Evolutionary conservation across 2,888 invertebrate genomes (phyloP), one percentile per base, ranked within the genome.

Genomic region (Podabrus alpinus): DNA sequence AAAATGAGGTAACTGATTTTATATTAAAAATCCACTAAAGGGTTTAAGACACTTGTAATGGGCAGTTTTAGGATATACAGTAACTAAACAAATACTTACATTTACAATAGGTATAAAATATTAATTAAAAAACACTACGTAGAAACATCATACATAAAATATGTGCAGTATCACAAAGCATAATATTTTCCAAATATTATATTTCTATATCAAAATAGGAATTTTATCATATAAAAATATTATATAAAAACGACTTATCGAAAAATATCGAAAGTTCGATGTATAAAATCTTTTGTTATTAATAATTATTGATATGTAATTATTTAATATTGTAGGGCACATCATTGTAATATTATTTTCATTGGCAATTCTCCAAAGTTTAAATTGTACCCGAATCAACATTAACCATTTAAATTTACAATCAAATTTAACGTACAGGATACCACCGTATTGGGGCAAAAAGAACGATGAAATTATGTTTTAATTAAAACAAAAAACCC

Each of bases 1-100:
- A 64, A 64, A 64, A 64, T 21, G 17, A 64, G 67, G 71, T 71
- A 71, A 71, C 71, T 71, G 71, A 59, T 24, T 71, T 45, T 71
- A 67, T 25, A 59, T 66, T 66, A 60, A 71, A 66, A 66, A 71
- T 59, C 71, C 67, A 66, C 66, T 45, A 64, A 16, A 19, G 1
- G n/a, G 9, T 19, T 71, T 67, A 66, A 71, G 71, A 66, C 71
- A 71, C 71, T 71, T 71, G 19, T 10, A 25, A 60, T 15, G 24
- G 71, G 71, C 71, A 71, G 71, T 71, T 71, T 29, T 71, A 45
- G n/a, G n/a, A 66, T 45, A 2, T 45, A 45, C 45, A 45, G 45
- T n/a, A 45, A 45, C 45, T 45, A n/a, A 45, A 13, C n/a, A n/a
- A 45, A 45, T 45, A 45, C 45, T 45, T 45, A 45, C 9, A 45